A percentile compares a stretch with the other conserved stretches of the same genome.
phyloP scores from a whole-genome alignment of 92 coral and sea anemone species.

The Porites evermanni region DNA sequence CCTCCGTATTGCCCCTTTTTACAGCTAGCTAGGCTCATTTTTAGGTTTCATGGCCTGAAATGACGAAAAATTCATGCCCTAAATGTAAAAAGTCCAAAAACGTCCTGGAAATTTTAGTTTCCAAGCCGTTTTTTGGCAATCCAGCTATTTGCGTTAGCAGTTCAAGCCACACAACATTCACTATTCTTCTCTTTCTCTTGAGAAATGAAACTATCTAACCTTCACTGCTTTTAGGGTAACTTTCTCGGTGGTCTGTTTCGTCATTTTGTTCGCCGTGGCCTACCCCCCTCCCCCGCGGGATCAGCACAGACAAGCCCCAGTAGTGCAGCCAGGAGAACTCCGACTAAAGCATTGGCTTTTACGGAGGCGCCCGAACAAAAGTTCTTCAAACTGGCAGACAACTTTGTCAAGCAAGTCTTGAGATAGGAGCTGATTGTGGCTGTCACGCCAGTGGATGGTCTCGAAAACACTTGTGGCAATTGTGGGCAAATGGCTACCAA shows the following conservation, averaged over 20 bases:
- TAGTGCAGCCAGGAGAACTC: conserved; percentile 67
- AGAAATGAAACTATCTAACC: no score
- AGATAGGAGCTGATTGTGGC: conserved; percentile 23
- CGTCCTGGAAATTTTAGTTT: no score
- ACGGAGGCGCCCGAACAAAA: conserved; percentile 87
- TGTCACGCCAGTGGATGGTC: no score
- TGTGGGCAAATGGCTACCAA: not conserved
- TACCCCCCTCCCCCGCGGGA: conserved; percentile 93
- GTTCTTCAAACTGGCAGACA: conserved; percentile 89
- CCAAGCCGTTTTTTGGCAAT: no score
- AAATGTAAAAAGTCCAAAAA: no score
- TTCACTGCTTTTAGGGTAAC: conserved; percentile 65
- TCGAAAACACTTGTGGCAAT: not conserved
- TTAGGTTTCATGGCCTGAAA: no score
- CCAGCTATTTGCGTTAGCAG: no score
- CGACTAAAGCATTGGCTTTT: conserved; percentile 75
- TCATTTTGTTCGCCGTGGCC: conserved; percentile 89
- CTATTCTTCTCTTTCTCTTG: no score
- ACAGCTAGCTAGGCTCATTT: no score
- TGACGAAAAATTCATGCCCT: no score
- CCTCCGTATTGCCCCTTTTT: no score
- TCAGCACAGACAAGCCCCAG: conserved; percentile 77
- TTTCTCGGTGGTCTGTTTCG: conserved; percentile 91
- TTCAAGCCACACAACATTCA: no score
- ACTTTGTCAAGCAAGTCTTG: conserved; percentile 83